Evolutionary conservation across 2,113 vertebrate species (phyloP).

Genomic region (Eolophus roseicapilla): DNA sequence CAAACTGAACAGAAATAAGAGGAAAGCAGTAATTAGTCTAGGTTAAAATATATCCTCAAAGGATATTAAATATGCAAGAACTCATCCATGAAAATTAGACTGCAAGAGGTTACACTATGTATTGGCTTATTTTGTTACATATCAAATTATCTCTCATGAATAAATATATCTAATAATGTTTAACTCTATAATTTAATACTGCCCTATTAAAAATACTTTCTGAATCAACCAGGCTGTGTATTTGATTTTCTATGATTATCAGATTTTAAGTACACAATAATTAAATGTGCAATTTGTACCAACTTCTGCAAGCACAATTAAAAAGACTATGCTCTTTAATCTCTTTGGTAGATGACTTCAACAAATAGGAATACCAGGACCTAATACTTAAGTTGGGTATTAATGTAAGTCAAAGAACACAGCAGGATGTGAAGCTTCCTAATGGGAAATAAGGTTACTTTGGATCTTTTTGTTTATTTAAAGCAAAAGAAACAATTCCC

Average conservation of each 20-base stretch:
- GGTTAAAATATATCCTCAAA: conserved; percentile 81
- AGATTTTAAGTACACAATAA: conserved; percentile 67
- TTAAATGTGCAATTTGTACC: conserved; percentile 73
- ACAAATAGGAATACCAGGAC: not conserved
- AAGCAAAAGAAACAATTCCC: not conserved
- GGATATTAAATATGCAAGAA: conserved; percentile 82
- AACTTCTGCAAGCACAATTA: conserved; percentile 58
- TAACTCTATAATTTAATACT: conserved; percentile 78
- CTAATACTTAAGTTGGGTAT: not conserved
- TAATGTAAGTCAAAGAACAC: not conserved
- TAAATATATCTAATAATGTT: conserved; percentile 81
- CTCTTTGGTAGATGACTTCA: conserved; percentile 16
- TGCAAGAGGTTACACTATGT: conserved; percentile 77
- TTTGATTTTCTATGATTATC: conserved; percentile 71
- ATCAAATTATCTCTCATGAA: conserved; percentile 82
- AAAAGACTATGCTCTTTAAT: conserved; percentile 46
- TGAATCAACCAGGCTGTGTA: conserved; percentile 66
- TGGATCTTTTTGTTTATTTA: not conserved
- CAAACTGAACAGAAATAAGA: conserved; percentile 75
- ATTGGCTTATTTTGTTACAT: conserved; percentile 81
- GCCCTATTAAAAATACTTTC: conserved; percentile 75
- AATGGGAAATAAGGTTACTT: not conserved
- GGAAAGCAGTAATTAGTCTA: conserved; percentile 80
- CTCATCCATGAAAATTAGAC: conserved; percentile 81
- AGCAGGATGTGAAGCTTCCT: not conserved